Evolutionary conservation across 1,140 invertebrate species (phyloP).

Genomic region (Sitodiplosis mosellana): DNA sequence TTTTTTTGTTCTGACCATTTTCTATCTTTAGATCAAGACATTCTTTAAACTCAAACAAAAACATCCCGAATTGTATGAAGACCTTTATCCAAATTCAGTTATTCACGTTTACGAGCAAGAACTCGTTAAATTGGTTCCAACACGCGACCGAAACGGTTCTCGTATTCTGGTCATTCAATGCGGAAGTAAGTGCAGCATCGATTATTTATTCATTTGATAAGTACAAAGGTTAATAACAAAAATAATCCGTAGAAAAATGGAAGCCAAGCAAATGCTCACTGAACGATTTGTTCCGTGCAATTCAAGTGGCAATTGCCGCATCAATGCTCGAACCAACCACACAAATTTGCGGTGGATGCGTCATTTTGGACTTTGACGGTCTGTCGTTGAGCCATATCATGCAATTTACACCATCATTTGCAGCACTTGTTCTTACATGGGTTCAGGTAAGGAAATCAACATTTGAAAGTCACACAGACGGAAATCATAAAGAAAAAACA

Average conservation of each 20-base stretch:
- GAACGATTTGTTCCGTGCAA: conserved; percentile 34
- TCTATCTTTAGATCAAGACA: conserved; percentile 29
- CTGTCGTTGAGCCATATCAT: conserved; percentile 42
- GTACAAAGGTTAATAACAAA: no score
- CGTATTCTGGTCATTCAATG: conserved; percentile 34
- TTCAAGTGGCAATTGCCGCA: conserved; percentile 36
- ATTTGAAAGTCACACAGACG: neutral
- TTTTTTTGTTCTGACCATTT: no score
- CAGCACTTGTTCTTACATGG: conserved; percentile 39
- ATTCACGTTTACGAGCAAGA: conserved; percentile 29
- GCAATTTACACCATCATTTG: conserved; percentile 50
- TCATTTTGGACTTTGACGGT: conserved; percentile 50
- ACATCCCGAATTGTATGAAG: conserved; percentile 29
- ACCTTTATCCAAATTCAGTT: conserved; percentile 30
- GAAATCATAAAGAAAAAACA: no score
- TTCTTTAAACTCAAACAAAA: conserved; percentile 35
- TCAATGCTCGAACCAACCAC: conserved; percentile 40
- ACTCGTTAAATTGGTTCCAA: conserved; percentile 34
- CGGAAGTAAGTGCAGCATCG: conserved; percentile 29
- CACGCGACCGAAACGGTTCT: conserved; percentile 29
- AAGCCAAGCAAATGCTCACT: conserved; percentile 36
- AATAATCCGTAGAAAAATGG: conserved; percentile 40
- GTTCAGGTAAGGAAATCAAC: conserved; percentile 33
- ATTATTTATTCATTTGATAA: conserved; percentile 3
- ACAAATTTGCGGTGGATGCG: conserved; percentile 38